Base-by-base conservation (phyloP, 1,140 invertebrate genomes). In the Subanguina moxae region DNA sequence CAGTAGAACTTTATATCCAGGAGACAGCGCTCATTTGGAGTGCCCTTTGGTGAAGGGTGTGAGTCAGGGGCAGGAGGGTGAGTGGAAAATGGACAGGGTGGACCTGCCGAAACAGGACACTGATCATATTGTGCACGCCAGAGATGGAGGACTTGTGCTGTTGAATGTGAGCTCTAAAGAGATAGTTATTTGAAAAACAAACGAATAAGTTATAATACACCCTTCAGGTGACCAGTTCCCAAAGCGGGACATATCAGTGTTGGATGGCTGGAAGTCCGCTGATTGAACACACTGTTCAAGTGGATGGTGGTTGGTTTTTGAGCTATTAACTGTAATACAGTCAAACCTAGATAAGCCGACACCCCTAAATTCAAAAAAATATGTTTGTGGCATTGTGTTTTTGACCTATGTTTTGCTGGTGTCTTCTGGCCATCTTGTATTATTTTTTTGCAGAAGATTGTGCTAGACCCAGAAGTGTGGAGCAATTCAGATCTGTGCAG, bases 401-500 rank as follows among this genome's bases (percentile, higher is more conserved):
- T 61, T 62, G n/a, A n/a, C n/a, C n/a, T n/a, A n/a, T n/a, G n/a
- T n/a, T n/a, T n/a, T n/a, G n/a, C n/a, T n/a, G n/a, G n/a, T n/a
- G n/a, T n/a, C n/a, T n/a, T n/a, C n/a, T n/a, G n/a, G n/a, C n/a
- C n/a, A n/a, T n/a, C n/a, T n/a, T n/a, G n/a, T n/a, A n/a, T n/a
- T n/a, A n/a, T n/a, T n/a, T n/a, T n/a, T n/a, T n/a, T n/a, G n/a
- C n/a, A 78, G 78, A 73, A 48, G 68, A 79, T 57, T 79, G 77
- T 57, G 59, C 70, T 21, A 70, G 70, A 13, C 77, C 77, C 23
- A 78, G 67, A 32, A 79, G 63, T 52, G 56, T 79, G 17, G 67
- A 72, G 32, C 78, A 79, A 64, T 79, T 81, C 59, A 76, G 65
- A 17, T 73, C 77, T 13, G 65, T 74, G n/a, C 76, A 79, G 56